Percentiles rank a stretch among this genome's conserved stretches.
These are phyloP conservation scores for Solenopsis fugax DNA, from an alignment of 1,140 invertebrate species.

Conservation along the genomic window DNA sequence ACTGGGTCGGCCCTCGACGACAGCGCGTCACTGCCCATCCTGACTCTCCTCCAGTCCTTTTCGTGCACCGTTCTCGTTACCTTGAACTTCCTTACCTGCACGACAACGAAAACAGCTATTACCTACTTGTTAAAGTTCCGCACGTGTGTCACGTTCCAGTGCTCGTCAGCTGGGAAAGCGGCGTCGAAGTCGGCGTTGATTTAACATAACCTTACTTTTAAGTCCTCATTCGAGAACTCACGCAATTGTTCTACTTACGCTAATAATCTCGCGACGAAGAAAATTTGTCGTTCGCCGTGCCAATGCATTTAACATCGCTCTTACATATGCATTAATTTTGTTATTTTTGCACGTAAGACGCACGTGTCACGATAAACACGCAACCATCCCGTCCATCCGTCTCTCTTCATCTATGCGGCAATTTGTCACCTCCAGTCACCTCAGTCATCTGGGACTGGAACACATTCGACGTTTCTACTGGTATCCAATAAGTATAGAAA, in stretches of 20 bases:
- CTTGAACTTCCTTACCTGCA: conserved; percentile 10
- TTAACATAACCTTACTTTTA: conserved; percentile 12
- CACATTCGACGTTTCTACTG: too few relatives aligned
- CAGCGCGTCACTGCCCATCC: conserved; percentile 74
- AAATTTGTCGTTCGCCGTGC: not conserved
- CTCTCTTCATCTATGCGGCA: not conserved
- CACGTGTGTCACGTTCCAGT: not conserved
- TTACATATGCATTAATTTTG: not conserved
- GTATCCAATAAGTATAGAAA: too few relatives aligned
- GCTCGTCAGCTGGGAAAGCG: not conserved
- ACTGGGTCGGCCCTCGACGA: conserved; percentile 89
- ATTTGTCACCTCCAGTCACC: not conserved
- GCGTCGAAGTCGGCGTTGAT: not conserved
- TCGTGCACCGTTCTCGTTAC: not conserved
- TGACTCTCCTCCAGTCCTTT: conserved; percentile 72
- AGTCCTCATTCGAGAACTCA: not conserved
- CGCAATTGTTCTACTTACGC: conserved; percentile 15
- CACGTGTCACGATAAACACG: not conserved
- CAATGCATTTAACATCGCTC: conserved; percentile 13
- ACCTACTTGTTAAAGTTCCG: not conserved
- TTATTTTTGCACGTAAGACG: not conserved
- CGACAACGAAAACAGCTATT: not conserved
- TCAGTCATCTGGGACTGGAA: too few relatives aligned
- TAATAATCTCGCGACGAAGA: not conserved
- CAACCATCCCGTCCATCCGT: not conserved